Evolutionary conservation across 1,140 invertebrate species (phyloP).

Genomic region (Bombus impatiens): DNA sequence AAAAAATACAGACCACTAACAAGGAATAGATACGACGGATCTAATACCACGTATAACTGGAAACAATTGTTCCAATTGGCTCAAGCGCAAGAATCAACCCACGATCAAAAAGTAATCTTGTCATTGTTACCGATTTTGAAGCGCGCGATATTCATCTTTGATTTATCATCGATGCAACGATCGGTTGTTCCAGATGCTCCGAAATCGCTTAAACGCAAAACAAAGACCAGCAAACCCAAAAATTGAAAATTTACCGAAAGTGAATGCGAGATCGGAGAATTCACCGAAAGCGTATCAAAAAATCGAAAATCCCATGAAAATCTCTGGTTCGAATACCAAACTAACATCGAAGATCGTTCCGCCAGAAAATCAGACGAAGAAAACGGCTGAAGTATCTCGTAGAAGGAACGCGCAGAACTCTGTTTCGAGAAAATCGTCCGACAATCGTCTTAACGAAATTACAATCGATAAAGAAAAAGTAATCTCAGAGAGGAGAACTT

Average conservation of each 20-base stretch:
- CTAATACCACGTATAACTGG: conserved; percentile 63
- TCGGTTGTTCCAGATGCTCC: conserved; percentile 24
- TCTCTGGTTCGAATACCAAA: not conserved
- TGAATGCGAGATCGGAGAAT: not conserved
- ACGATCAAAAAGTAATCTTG: conserved; percentile 30
- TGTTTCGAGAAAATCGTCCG: conserved; percentile 8
- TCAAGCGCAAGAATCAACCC: conserved; percentile 38
- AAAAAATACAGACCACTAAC: conserved; percentile 57
- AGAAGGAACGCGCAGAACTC: not conserved
- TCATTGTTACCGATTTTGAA: not conserved
- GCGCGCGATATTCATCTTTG: not conserved
- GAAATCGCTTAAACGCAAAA: not conserved
- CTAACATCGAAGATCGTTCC: not conserved
- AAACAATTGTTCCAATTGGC: conserved; percentile 65
- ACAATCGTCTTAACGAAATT: not conserved
- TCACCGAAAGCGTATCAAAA: not conserved
- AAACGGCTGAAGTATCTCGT: not conserved
- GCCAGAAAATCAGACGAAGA: not conserved
- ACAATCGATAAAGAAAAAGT: not conserved
- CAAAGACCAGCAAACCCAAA: not conserved
- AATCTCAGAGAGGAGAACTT: not conserved
- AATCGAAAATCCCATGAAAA: not conserved
- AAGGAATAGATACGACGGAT: conserved; percentile 39
- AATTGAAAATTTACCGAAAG: not conserved
- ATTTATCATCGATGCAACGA: too few species aligned